Conservation (phyloP, 2,888 invertebrate genomes). For the Polyommatus icarus region DNA sequence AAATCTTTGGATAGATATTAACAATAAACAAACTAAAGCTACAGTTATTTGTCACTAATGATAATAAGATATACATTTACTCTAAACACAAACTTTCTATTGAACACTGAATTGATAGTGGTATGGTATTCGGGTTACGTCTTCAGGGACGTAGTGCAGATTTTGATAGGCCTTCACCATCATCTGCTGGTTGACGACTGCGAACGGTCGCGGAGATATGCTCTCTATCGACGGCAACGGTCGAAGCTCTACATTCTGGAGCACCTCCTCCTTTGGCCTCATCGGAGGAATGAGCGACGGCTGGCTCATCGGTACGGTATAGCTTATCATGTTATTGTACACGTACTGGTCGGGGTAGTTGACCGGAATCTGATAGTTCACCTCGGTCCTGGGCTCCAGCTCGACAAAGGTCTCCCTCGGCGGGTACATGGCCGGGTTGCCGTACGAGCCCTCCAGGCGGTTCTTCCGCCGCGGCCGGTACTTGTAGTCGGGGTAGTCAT, state of each 20-base stretch:
- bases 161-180: conserved; percentile 77
- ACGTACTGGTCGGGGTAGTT: conserved; percentile 65
- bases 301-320: conserved; percentile 65
- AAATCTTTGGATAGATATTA: background rate
- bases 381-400: conserved; percentile 64
- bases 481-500: conserved; percentile 86
- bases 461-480: conserved; percentile 84
- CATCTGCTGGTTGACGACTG: conserved; percentile 74
- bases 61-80: background rate
- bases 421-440: conserved; percentile 57
- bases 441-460: conserved; percentile 67
- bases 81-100: background rate
- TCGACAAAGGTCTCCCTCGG: conserved; percentile 63
- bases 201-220: conserved; percentile 70
- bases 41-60: background rate
- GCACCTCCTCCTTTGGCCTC: conserved; percentile 63
- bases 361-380: conserved; percentile 59
- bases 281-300: conserved; percentile 59
- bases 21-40: background rate
- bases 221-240: conserved; percentile 75
- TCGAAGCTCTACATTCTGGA: conserved; percentile 62
- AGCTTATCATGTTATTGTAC: conserved; percentile 72
- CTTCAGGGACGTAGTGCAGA: conserved; percentile 68
- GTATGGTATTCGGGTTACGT: conserved; percentile 71
- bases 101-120: conserved; percentile 74